Conservation (phyloP, 2,113 vertebrate genomes). For the Antidorcas marsupialis region DNA sequence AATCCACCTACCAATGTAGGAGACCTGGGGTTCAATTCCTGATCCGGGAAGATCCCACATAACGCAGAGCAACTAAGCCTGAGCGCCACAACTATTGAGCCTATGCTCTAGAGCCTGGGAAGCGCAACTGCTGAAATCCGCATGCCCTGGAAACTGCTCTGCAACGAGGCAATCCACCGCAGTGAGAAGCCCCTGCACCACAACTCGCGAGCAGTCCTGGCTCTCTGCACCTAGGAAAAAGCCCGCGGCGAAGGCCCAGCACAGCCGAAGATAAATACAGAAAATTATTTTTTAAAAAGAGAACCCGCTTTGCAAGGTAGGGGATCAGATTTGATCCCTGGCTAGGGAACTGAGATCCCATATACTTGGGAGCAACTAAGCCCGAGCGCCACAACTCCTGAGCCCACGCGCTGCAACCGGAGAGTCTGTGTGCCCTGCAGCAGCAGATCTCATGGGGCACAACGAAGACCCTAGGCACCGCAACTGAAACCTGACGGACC, state of each 20-base stretch:
- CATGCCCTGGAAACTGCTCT: background rate
- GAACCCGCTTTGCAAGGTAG: background rate
- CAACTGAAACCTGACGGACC: background rate
- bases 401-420: background rate
- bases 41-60: background rate
- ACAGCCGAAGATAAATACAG: background rate
- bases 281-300: background rate
- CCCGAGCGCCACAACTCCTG: background rate
- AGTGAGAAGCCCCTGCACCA: background rate
- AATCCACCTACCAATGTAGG: background rate
- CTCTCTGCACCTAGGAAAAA: background rate
- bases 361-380: background rate
- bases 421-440: background rate
- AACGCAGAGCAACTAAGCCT: background rate
- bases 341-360: background rate
- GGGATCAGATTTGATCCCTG: background rate
- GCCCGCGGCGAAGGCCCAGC: background rate
- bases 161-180: background rate
- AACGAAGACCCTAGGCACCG: background rate
- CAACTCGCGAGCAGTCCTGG: background rate
- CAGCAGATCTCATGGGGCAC: accelerated
- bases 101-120: background rate
- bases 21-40: background rate
- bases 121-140: background rate
- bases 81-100: background rate